phyloP scores from a whole-genome alignment of 2,888 invertebrate species.

The Baccha elongata region DNA sequence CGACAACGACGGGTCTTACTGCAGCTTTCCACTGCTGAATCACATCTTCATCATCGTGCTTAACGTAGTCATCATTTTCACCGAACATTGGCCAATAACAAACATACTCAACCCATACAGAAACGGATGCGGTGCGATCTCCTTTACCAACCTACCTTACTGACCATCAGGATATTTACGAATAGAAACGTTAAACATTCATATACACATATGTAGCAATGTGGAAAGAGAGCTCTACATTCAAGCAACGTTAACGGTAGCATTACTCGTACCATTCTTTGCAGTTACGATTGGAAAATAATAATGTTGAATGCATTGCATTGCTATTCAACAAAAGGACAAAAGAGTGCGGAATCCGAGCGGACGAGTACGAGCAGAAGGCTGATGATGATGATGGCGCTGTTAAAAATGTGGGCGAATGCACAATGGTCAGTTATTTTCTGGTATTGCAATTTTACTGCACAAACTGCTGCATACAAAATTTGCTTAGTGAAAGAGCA shows the following conservation, averaged over 20 bases:
- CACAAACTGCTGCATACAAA: constrained; percentile 51
- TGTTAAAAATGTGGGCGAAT: constrained; percentile 49
- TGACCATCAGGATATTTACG: constrained; percentile 37
- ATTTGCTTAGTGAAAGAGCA: constrained; percentile 57
- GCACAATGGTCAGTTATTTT: constrained; percentile 68
- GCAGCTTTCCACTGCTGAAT: constrained; percentile 32
- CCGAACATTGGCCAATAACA: constrained; percentile 45
- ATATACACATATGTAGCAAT: constrained; percentile 30
- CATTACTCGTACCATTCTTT: constrained; percentile 52
- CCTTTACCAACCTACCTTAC: constrained; percentile 6
- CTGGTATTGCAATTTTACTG: constrained; percentile 52
- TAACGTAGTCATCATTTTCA: constrained; percentile 19
- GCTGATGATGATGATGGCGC: constrained; percentile 26
- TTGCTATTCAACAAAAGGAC: constrained; percentile 58
- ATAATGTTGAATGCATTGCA: constrained; percentile 68
- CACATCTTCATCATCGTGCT: constrained; percentile 40
- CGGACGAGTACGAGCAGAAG: constrained; percentile 5
- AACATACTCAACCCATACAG: constrained; percentile 21
- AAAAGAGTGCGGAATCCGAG: constrained; percentile 54
- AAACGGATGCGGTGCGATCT: constrained; percentile 32
- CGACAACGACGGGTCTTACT: constrained; percentile 32
- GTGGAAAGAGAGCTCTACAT: constrained; percentile 14
- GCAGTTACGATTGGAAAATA: constrained; percentile 72
- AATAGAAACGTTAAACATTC: constrained; percentile 51
- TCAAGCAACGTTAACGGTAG: constrained; percentile 8